A percentile compares a stretch with the other conserved stretches of the same genome.
phyloP scores from a whole-genome alignment of 2,888 invertebrate species.

The Luffia ferchaultella region DNA sequence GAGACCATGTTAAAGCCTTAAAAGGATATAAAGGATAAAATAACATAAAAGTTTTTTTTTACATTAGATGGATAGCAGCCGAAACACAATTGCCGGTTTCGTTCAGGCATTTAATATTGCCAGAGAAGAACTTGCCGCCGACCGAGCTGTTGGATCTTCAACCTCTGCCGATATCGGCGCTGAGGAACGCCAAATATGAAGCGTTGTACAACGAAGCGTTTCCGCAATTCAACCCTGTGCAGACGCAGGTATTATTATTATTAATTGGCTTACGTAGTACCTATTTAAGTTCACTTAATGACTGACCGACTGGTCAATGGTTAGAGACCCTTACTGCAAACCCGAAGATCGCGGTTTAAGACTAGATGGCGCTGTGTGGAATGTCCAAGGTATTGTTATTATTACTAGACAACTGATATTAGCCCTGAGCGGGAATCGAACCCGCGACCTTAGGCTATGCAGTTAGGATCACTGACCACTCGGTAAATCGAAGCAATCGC shows the following conservation, averaged over 20 bases:
- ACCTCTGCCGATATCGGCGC: conserved; percentile 92
- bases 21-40: too few relatives aligned
- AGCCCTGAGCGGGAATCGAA: too few relatives aligned
- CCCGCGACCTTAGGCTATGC: too few relatives aligned
- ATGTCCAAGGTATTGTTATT: neutral
- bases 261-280: neutral
- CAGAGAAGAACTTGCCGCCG: conserved; percentile 98
- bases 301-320: neutral
- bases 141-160: conserved; percentile 97
- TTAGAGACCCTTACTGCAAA: too few relatives aligned
- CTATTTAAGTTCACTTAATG: neutral
- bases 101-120: conserved; percentile 95
- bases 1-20: too few relatives aligned
- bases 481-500: neutral
- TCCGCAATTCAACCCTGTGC: conserved; percentile 97
- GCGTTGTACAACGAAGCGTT: conserved; percentile 85
- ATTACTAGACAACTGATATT: neutral
- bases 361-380: too few relatives aligned
- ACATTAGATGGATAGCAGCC: conserved; percentile 89
- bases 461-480: neutral
- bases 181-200: conserved; percentile 88
- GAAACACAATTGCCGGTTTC: conserved; percentile 97
- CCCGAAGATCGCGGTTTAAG: too few relatives aligned
- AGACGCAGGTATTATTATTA: conserved; percentile 75
- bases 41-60: too few relatives aligned